Percentiles rank a stretch among this genome's conserved stretches.
Conservation (phyloP, 2,888 invertebrate genomes). For the Zaprionus lineosus region DNA sequence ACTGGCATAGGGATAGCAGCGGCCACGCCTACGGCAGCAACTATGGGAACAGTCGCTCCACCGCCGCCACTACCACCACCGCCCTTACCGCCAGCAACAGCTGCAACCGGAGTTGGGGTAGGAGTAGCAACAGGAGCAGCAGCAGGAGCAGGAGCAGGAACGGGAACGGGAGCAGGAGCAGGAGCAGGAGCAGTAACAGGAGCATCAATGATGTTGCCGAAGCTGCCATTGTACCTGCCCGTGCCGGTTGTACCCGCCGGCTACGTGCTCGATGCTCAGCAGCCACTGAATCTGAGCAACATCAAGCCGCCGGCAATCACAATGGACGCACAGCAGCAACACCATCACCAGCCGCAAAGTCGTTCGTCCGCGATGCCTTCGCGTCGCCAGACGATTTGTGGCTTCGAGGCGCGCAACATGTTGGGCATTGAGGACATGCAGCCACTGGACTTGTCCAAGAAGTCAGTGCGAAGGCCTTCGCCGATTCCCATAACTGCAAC, state of each 20-base stretch:
- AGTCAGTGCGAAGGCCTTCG: slow-evolving; percentile 56
- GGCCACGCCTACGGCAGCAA: slow-evolving; percentile 20
- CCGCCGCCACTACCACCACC: not conserved
- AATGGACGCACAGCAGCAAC: slow-evolving; percentile 19
- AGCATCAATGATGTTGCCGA: slow-evolving; percentile 45
- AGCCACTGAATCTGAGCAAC: slow-evolving; percentile 72
- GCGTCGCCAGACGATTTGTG: slow-evolving; percentile 79
- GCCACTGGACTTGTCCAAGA: slow-evolving; percentile 80
- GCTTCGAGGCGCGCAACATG: slow-evolving; percentile 75
- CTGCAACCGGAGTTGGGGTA: not conserved
- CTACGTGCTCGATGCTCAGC: slow-evolving; percentile 48
- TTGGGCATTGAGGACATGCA: slow-evolving; percentile 74
- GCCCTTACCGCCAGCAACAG: slow-evolving; percentile 7
- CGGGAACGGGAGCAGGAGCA: slow-evolving; percentile 11
- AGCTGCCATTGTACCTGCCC: slow-evolving; percentile 66
- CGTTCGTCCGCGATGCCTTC: slow-evolving; percentile 59
- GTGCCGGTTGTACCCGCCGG: slow-evolving; percentile 18
- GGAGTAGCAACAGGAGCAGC: slow-evolving; percentile 10
- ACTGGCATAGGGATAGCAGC: not conserved
- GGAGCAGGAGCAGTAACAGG: slow-evolving; percentile 4
- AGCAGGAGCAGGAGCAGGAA: not conserved
- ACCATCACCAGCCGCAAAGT: slow-evolving; percentile 31
- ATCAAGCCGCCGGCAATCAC: slow-evolving; percentile 21
- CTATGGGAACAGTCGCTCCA: not conserved
- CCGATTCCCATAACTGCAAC: slow-evolving; percentile 22